A percentile compares a stretch with the other conserved stretches of the same genome.
Conservation (phyloP, 2,888 invertebrate genomes). For the Lasioglossum lativentre region DNA sequence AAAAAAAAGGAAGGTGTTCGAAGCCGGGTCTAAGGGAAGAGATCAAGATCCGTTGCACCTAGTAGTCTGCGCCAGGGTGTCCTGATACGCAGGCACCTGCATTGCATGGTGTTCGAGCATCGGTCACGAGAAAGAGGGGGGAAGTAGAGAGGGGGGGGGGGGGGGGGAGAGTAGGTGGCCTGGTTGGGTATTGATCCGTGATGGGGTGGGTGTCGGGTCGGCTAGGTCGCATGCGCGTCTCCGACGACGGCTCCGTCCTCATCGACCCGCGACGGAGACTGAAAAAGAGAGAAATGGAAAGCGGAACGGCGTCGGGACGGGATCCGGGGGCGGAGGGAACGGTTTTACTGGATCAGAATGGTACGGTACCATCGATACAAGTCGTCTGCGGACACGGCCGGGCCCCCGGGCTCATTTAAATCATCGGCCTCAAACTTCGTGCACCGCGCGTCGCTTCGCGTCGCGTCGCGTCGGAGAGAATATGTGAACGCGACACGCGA, state of each 20-base stretch:
- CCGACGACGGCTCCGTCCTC: constrained; percentile 64
- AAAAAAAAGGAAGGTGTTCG: not conserved
- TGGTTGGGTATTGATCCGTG: constrained; percentile 84
- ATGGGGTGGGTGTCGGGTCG: constrained; percentile 61
- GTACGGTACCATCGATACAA: constrained; percentile 60
- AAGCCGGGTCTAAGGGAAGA: not conserved
- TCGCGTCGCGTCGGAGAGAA: not conserved
- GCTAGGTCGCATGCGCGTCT: constrained; percentile 70
- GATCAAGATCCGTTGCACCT: constrained; percentile 11
- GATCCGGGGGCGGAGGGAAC: not conserved
- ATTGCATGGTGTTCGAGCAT: constrained; percentile 22
- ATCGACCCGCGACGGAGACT: constrained; percentile 63
- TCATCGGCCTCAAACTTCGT: constrained; percentile 2
- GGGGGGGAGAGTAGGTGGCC: constrained; percentile 76
- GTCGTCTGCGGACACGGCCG: not conserved
- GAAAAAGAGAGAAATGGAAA: constrained; percentile 58
- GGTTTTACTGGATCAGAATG: constrained; percentile 55
- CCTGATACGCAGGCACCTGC: constrained; percentile 14
- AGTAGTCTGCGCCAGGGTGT: constrained; percentile 28
- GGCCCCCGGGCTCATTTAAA: constrained; percentile 24
- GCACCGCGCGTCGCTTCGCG: not conserved
- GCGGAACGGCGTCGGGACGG: constrained; percentile 38
- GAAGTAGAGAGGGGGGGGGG: constrained; percentile 35
- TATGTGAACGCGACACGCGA: constrained; percentile 41
- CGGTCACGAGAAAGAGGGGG: not conserved